Evolutionary conservation across 1,140 invertebrate genomes (phyloP), one percentile per base, ranked within the genome.

Genomic region (Zaprionus nigranus): DNA sequence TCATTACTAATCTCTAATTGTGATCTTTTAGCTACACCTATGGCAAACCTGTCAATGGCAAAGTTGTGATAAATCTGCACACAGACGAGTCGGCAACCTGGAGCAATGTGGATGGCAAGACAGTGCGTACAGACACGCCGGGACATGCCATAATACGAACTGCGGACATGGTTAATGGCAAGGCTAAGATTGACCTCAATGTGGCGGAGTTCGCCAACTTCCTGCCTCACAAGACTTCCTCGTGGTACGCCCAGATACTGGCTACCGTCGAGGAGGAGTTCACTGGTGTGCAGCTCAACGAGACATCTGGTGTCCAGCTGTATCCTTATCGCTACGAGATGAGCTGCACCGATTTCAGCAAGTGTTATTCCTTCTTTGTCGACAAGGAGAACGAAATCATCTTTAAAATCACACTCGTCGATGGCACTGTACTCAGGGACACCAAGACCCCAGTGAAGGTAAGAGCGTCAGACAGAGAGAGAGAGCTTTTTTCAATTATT

Each of bases 241-340:
- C 86, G 2, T 40, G 73, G 1, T 90, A 83, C 46, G 69, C 82
- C 20, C 94, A 95, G 75, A 94, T 97, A 63, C 95, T 96, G 79
- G 96, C 96, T 0, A 94, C 95, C 28, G 95, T 97, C 0, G 96
- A 96, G 93, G 97, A 97, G 93, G 94, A 94, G 26, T 93, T 96
- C 62, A 97, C 96, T 7, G 95, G 96, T 22, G 84, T 92, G 0
- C 95, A 96, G 83, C 97, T 98, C 87, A 99, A 98, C 92, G 94
- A 95, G 20, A 95, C 96, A 0, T 93, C 95, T 0, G 94, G 95
- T 69, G 93, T 97, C 59, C 95, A 95, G 17, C 92, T 98, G 2
- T 96, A 98, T 91, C 96, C 97, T 71, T 96, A 97, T 82, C 96
- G 96, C 34, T 98, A 98, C 81, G 96, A 96, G 82, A 95, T 99